Base-by-base conservation (phyloP, 2,888 invertebrate genomes). In the Ferrisia virgata region DNA sequence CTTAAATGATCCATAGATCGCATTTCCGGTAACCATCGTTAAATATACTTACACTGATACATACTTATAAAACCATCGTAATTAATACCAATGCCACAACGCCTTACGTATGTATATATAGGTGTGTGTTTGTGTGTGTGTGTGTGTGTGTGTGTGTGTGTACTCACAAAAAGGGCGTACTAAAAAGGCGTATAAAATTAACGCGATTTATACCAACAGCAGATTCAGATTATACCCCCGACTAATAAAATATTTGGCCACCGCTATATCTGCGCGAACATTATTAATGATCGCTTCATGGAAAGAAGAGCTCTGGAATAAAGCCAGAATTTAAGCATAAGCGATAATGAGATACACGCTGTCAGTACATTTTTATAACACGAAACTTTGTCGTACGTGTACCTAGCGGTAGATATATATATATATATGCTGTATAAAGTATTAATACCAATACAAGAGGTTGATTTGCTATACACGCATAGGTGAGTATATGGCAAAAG, bases 331-430 rank as follows among this genome's bases (percentile, higher is more conserved):
- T 80, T 53, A 80, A 80, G 40, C 47, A 80, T 43, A 53, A 80
- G 80, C 80, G 80, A 80, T 80, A 80, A 80, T 80, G 80, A 80
- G 80, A 53, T 43, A 80, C 80, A 43, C 47, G 80, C 47, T 80
- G 80, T 80, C 80, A 80, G 79, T 79, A 80, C 80, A 79, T 80
- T 80, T 80, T 80, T 80, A 80, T 80, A 80, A 47, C 47, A 33
- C 80, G 18, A 15, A 53, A 80, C 80, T 80, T 47, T 80, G 79
- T 79, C 43, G 47, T 31, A 53, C n/a, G 18, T 6, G 8, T 8
- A 8, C 36, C 36, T n/a, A n/a, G n/a, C n/a, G n/a, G n/a, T n/a
- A n/a, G n/a, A n/a, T n/a, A n/a, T n/a, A n/a, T n/a, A 36, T 8
- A 36, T 8, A 36, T 8, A 36, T 36, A 8, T 36, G 8, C 13